These are phyloP conservation scores for Drosophila ficusphila DNA, from an alignment of 1,140 invertebrate genomes.

Conservation along the genomic window DNA sequence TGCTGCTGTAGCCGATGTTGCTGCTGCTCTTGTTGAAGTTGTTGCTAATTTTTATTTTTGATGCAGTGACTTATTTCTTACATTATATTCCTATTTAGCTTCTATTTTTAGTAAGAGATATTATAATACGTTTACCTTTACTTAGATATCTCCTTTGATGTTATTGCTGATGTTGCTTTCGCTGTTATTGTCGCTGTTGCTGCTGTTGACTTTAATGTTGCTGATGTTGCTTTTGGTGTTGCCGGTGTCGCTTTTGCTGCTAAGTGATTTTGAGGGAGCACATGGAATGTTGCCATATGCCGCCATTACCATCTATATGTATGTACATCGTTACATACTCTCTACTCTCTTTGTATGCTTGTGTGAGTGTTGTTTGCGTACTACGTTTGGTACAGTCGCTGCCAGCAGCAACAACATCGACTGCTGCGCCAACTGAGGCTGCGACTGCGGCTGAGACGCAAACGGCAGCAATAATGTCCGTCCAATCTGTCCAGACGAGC, in stretches of 20 bases:
- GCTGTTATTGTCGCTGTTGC: neutral
- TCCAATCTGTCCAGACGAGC: slow-evolving; percentile 71
- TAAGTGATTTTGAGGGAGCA: slow-evolving; percentile 62
- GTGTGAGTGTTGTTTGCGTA: slow-evolving; percentile 59
- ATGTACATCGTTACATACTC: slow-evolving; percentile 39
- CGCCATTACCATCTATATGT: slow-evolving; percentile 68
- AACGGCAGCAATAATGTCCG: slow-evolving; percentile 67
- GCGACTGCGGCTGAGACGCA: slow-evolving; percentile 35
- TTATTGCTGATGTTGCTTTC: neutral
- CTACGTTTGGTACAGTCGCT: slow-evolving; percentile 74
- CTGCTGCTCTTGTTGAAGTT: slow-evolving; percentile 10
- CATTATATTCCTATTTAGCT: slow-evolving; percentile 7
- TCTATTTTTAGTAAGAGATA: too few species aligned
- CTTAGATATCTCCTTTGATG: too few species aligned
- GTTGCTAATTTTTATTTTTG: neutral
- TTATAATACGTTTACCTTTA: too few species aligned
- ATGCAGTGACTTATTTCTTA: neutral
- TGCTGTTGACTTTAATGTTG: neutral
- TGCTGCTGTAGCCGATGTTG: neutral
- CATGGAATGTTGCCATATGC: slow-evolving; percentile 78
- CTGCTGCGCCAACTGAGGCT: slow-evolving; percentile 16
- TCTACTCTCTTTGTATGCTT: slow-evolving; percentile 33
- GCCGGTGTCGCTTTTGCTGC: slow-evolving; percentile 26
- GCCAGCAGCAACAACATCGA: slow-evolving; percentile 45
- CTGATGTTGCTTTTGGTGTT: slow-evolving; percentile 9